These are phyloP conservation scores for Bombus superbus DNA, from an alignment of 1,140 invertebrate genomes.

Conservation along the genomic window DNA sequence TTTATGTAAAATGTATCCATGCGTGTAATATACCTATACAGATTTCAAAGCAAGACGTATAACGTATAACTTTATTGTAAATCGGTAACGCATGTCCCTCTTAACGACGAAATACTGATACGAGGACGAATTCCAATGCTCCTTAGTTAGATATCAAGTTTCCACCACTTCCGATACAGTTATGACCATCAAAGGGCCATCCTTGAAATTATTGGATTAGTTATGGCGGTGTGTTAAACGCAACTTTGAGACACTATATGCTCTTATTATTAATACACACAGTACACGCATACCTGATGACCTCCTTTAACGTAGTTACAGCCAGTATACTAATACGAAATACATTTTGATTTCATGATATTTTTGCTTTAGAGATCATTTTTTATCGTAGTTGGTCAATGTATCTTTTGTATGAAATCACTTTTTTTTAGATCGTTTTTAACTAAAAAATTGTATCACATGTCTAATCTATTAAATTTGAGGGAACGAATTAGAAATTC, in stretches of 20 bases:
- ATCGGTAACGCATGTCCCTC: no score
- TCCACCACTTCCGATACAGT: background rate
- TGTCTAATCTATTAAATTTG: background rate
- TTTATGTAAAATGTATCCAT: no score
- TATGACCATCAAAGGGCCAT: conserved; percentile 28
- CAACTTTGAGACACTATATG: background rate
- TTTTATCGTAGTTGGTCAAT: no score
- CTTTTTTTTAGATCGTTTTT: no score
- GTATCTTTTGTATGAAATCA: no score
- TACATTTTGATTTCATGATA: no score
- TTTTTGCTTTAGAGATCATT: no score
- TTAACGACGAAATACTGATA: no score
- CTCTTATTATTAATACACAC: background rate
- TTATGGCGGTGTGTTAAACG: conserved; percentile 20
- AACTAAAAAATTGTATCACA: background rate
- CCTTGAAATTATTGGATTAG: conserved; percentile 27
- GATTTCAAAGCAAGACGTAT: no score
- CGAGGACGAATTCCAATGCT: background rate
- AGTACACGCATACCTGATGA: background rate
- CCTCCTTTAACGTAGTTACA: background rate
- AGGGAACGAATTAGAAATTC: background rate
- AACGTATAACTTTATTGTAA: no score
- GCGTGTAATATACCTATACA: no score
- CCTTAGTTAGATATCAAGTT: conserved; percentile 6
- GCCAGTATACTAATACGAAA: no score